Base-by-base conservation (phyloP, 2,797 vertebrate genomes). In the Gambelia wislizenii region DNA sequence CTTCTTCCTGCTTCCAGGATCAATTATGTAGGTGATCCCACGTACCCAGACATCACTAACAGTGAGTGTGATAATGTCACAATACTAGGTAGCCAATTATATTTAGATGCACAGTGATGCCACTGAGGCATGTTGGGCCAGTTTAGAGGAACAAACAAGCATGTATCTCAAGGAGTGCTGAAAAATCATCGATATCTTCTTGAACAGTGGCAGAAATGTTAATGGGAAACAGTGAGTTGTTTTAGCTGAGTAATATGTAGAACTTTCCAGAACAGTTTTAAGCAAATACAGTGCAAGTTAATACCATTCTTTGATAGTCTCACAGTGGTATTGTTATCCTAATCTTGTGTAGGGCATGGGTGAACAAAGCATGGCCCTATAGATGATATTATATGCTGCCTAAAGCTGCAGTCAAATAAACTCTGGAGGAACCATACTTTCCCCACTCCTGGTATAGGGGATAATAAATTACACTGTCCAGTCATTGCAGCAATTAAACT, bases 271-370 rank as follows among this genome's bases (percentile, higher is more conserved):
- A 86, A 77, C 56, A 77, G 56, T 64, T 77, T 92, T 1, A 36
- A 82, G 49, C 0, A 0, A 22, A 84, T 83, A 36, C n/a, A 81
- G 36, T 88, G 87, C 79, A 56, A 64, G 18, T 89, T 39, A 27
- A 42, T 84, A n/a, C 87, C 44, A 42, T 67, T 64, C 33, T 93
- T 91, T 92, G 27, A 64, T 75, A 79, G 20, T 64, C 52, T 89
- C 83, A n/a, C 76, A 1, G 5, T 83, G 52, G 2, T 1, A 6
- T 42, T 79, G 39, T 36, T 49, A 87, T 87, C 84, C 79, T 89
- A 47, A 78, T 44, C 2, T 67, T 69, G 86, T 74, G 36, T 39
- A 56, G 56, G 56, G 56, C 16, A 56, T 56, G 18, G 18, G 18
- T 56, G 56, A 5, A 18, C 18, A 20, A 56, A 56, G 56, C 16